Evolutionary conservation across 2,113 vertebrate genomes (phyloP), one percentile per base, ranked within the genome.

Genomic region (Cromileptes altivelis): DNA sequence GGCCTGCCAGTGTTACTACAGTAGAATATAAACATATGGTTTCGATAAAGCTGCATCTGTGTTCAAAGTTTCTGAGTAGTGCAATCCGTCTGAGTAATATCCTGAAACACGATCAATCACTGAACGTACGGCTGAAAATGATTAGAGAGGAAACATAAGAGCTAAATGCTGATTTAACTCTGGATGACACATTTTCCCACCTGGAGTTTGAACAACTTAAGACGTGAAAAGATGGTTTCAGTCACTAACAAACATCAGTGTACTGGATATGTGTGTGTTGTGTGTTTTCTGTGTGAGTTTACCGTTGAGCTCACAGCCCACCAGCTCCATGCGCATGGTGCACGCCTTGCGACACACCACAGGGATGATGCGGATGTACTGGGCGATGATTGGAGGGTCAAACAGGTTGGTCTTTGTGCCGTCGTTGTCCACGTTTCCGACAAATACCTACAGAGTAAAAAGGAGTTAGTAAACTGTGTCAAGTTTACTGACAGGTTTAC

Each of bases 231-330:
- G 30, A 33, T 75, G 53, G 42, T 77, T 69, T 33, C 25, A 45
- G 58, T 56, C 21, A 58, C 53, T 14, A 21, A 68, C 40, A 60
- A 74, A 18, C 68, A 49, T n/a, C 21, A 47, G 33, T 45, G 13
- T 12, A 42, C 15, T 58, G 33, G 70, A 62, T 10, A 12, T 19
- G 62, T 25, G 49, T 40, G 10, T n/a, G 42, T 30, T 33, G 27
- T 61, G 25, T 6, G 4, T 4, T 50, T 63, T 67, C 25, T 73
- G 75, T 74, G 80, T 12, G 19, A 37, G 33, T 94, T 97, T 96
- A 99, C 98, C 98, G 0, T 96, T 97, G 89, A 98, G 90, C 87
- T 99, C 98, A 0, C 98, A 99, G 95, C 98, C 98, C 30, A 98
- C 96, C 53, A 99, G 95, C 91, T 99, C 98, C 49, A 99, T 96